Percentiles rank a stretch among this genome's conserved stretches.
phyloP scores from a whole-genome alignment of 2,888 invertebrate species.

The Mesoligia furuncula region DNA sequence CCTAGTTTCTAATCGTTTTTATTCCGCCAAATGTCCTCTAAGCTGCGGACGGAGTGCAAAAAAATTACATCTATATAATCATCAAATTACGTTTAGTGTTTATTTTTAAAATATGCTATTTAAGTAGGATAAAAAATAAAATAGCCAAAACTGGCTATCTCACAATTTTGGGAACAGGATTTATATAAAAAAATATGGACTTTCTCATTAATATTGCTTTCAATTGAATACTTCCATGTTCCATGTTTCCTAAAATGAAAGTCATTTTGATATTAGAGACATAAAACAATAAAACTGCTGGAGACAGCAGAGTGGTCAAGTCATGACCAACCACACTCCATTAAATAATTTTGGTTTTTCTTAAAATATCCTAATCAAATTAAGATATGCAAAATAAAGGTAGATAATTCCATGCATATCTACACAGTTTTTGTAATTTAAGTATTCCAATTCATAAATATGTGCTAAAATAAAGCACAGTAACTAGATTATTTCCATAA shows the following conservation, averaged over 20 bases:
- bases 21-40: slow-evolving; percentile 38
- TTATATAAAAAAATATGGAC: not conserved
- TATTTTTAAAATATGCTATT: not conserved
- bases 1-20: slow-evolving; percentile 27
- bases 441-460: not conserved
- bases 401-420: not conserved
- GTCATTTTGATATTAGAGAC: not conserved
- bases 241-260: not conserved
- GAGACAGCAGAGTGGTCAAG: not conserved
- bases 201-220: not conserved
- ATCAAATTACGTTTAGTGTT: slow-evolving; percentile 15
- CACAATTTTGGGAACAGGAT: not conserved
- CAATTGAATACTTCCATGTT: not conserved
- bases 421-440: not conserved
- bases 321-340: not conserved
- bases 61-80: slow-evolving; percentile 22
- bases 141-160: not conserved
- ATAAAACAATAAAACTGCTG: not conserved
- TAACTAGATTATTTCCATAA: not conserved
- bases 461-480: not conserved
- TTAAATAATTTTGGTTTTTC: not conserved
- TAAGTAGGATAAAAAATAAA: not conserved
- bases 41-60: slow-evolving; percentile 54
- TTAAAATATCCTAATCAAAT: not conserved
- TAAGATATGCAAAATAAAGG: not conserved